Conservation (phyloP, 1,140 invertebrate genomes). For the Trichoplusia ni region DNA sequence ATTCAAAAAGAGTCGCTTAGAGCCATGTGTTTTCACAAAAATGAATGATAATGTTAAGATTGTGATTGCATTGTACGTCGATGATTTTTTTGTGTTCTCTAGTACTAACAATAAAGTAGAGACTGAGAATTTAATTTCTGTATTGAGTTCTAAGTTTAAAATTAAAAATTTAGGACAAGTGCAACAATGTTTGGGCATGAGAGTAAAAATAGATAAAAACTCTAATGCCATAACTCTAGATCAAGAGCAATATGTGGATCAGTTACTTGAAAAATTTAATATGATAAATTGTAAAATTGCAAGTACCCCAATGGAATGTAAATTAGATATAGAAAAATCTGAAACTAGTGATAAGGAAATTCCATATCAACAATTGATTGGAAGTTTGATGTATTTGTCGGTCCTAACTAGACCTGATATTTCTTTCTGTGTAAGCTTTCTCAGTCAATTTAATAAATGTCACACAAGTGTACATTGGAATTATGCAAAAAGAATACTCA, state of each 20-base stretch:
- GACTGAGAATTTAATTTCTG: slow-evolving; percentile 28
- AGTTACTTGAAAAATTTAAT: slow-evolving; percentile 40
- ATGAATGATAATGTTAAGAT: slow-evolving; percentile 31
- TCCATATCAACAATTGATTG: slow-evolving; percentile 24
- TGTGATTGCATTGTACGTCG: slow-evolving; percentile 36
- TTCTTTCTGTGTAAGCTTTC: slow-evolving; percentile 59
- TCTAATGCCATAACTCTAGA: slow-evolving; percentile 6
- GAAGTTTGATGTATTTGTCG: slow-evolving; percentile 71
- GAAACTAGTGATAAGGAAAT: not conserved
- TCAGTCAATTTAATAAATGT: slow-evolving; percentile 63
- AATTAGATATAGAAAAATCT: slow-evolving; percentile 26
- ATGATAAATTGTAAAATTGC: slow-evolving; percentile 39
- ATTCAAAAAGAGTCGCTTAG: slow-evolving; percentile 26
- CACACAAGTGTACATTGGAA: no score
- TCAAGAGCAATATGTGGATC: slow-evolving; percentile 41
- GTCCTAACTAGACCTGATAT: slow-evolving; percentile 75
- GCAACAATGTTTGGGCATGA: not conserved
- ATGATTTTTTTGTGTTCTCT: slow-evolving; percentile 39
- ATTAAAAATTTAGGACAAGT: slow-evolving; percentile 1
- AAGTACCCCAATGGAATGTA: slow-evolving; percentile 35
- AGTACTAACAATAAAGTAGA: slow-evolving; percentile 26
- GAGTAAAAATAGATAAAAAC: not conserved
- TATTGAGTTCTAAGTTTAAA: slow-evolving; percentile 29
- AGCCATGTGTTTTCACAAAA: slow-evolving; percentile 39
- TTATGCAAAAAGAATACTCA: no score